These are phyloP conservation scores for Paedocypris sp. DNA, from an alignment of 2,113 vertebrate genomes.

Conservation along the genomic window DNA sequence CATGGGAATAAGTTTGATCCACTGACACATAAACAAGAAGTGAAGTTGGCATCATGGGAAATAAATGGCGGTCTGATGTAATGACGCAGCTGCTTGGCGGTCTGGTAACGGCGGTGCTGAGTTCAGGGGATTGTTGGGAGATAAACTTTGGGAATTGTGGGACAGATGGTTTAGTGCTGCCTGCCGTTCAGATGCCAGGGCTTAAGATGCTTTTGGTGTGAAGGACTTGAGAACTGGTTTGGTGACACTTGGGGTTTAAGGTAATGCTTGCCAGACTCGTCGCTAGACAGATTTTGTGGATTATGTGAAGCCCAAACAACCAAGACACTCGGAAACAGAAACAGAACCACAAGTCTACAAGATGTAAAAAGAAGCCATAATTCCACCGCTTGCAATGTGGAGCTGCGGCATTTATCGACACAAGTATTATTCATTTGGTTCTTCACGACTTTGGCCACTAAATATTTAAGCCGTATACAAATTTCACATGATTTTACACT, in stretches of 20 bases:
- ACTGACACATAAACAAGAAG: neutral
- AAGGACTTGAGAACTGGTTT: slow-evolving; percentile 6
- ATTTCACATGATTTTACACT: too few relatives aligned
- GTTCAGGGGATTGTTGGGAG: slow-evolving; percentile 18
- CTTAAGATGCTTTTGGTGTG: slow-evolving; percentile 14
- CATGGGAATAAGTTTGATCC: slow-evolving; percentile 17
- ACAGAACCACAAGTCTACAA: neutral
- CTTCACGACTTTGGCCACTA: too few relatives aligned
- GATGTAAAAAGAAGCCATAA: too few relatives aligned
- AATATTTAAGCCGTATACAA: too few relatives aligned
- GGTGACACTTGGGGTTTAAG: neutral
- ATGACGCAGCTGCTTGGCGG: slow-evolving; percentile 9
- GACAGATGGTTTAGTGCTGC: slow-evolving; percentile 15
- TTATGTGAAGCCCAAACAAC: neutral
- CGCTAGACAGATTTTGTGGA: neutral
- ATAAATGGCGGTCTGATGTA: slow-evolving; percentile 9
- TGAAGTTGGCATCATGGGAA: slow-evolving; percentile 10
- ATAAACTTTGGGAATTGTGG: slow-evolving; percentile 25
- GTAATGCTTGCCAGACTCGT: neutral
- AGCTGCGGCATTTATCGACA: too few relatives aligned
- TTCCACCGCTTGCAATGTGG: too few relatives aligned
- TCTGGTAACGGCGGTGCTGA: neutral
- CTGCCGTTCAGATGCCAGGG: neutral
- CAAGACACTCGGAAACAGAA: neutral
- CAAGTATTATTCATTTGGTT: too few relatives aligned